Conservation (phyloP, 2,797 vertebrate genomes). For the Garrulus glandarius region DNA sequence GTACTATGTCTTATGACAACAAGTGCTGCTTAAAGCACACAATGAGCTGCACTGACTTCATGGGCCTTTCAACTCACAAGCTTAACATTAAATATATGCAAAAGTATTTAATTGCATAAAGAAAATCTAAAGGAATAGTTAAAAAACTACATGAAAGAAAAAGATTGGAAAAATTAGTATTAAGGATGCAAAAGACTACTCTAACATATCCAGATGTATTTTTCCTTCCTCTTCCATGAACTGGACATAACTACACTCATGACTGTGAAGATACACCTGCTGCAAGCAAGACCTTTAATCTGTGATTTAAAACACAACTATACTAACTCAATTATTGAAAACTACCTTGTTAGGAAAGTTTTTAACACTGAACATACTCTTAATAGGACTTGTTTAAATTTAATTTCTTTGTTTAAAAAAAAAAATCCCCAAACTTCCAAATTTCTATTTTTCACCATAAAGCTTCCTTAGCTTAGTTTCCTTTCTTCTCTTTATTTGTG, state of each 20-base stretch:
- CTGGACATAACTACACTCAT: neutral
- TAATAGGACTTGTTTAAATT: neutral
- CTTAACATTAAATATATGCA: neutral
- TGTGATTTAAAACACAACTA: neutral
- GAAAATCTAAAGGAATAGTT: neutral
- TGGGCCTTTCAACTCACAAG: neutral
- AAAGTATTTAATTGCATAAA: neutral
- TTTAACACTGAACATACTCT: neutral
- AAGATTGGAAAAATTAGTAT: neutral
- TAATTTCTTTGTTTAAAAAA: neutral
- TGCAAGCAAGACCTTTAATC: neutral
- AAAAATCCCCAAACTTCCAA: accelerated
- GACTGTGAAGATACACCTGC: neutral
- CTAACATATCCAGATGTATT: neutral
- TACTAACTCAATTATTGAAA: neutral
- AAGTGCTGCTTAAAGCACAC: neutral
- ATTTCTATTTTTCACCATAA: neutral
- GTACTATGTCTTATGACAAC: neutral
- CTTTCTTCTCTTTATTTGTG: neutral
- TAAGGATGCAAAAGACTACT: neutral
- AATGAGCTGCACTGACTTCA: neutral
- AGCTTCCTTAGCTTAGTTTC: neutral
- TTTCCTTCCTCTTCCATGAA: neutral
- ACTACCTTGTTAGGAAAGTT: neutral
- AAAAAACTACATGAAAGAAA: neutral